A percentile compares a stretch with the other conserved stretches of the same genome.
Conservation (phyloP, 2,888 invertebrate species). For the Adela reaumurella region DNA sequence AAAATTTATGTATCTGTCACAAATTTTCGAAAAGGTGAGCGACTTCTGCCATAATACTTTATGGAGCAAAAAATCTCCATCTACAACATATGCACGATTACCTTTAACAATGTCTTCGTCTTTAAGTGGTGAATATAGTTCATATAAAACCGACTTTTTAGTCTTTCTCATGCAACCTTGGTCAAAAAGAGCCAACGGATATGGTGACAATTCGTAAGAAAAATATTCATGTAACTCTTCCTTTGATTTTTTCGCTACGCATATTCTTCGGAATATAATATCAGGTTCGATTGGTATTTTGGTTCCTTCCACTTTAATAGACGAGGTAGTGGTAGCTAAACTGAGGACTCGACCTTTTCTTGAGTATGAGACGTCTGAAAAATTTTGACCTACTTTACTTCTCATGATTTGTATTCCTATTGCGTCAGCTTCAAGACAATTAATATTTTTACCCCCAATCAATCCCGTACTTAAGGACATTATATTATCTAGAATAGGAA, state of each 20-base stretch:
- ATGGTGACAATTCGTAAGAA: constrained; percentile 10
- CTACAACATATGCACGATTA: constrained; percentile 13
- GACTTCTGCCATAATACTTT: constrained; percentile 16
- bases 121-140: constrained; percentile 1
- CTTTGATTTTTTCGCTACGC: constrained; percentile 15
- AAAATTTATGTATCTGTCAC: constrained; percentile 14
- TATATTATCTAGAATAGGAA: constrained; percentile 6
- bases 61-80: constrained; percentile 19
- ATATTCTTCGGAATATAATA: constrained; percentile 15
- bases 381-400: constrained; percentile 8
- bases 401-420: constrained; percentile 10
- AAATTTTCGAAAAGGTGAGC: constrained; percentile 11
- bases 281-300: constrained; percentile 10
- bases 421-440: constrained; percentile 9
- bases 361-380: constrained; percentile 12
- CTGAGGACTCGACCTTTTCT: constrained; percentile 14
- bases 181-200: constrained; percentile 10
- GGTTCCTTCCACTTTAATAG: constrained; percentile 11
- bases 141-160: constrained; percentile 4
- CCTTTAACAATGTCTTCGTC: neutral
- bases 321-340: constrained; percentile 10
- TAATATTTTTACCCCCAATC: constrained; percentile 6
- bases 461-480: constrained; percentile 10
- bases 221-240: constrained; percentile 15
- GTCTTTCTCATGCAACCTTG: constrained; percentile 4